Conservation (phyloP, 2,888 invertebrate genomes). For the Carabus problematicus region DNA sequence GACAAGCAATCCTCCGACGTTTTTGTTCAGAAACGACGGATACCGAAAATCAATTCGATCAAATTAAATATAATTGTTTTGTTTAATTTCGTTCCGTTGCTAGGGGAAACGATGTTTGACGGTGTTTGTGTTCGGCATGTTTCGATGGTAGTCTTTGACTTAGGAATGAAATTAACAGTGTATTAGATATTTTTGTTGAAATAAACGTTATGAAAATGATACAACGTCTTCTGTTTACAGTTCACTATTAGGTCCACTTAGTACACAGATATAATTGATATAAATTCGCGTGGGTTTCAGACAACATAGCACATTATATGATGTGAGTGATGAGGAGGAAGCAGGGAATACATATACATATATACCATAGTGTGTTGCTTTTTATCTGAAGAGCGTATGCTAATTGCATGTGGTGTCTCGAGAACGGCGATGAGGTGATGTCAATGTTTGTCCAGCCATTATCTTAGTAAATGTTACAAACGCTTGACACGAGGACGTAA, state of each 20-base stretch:
- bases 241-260: too few species aligned
- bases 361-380: conserved; percentile 14
- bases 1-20: not conserved
- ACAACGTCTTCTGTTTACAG: too few species aligned
- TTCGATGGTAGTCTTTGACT: too few species aligned
- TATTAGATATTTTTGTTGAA: too few species aligned
- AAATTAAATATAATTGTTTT: conserved; percentile 11
- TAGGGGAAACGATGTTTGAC: too few species aligned
- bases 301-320: too few species aligned
- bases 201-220: too few species aligned
- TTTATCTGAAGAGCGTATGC: conserved; percentile 38
- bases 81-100: not conserved
- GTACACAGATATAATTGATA: too few species aligned
- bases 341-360: conserved; percentile 2
- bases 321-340: not conserved
- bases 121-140: too few species aligned
- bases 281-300: too few species aligned
- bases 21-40: not conserved
- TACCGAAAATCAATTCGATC: conserved; percentile 2
- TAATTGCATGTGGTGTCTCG: conserved; percentile 43
- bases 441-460: conserved; percentile 55
- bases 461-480: conserved; percentile 55
- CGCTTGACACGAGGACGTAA: conserved; percentile 49
- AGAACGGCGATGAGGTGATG: conserved; percentile 46
- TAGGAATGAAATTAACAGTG: too few species aligned